These are phyloP conservation scores for Antheraea assamensis DNA, from an alignment of 2,888 invertebrate genomes.

Conservation along the genomic window DNA sequence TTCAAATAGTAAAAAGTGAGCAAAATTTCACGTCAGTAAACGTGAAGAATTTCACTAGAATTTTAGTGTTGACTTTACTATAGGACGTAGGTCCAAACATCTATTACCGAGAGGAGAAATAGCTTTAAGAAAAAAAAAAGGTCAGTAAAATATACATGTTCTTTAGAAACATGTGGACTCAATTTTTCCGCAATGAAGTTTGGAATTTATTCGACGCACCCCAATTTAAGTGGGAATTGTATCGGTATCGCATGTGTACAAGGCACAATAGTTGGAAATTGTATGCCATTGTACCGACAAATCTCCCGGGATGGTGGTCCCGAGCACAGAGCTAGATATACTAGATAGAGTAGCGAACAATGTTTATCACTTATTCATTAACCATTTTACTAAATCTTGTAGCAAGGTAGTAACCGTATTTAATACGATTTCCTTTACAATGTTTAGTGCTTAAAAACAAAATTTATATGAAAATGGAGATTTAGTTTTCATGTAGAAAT, in stretches of 20 bases:
- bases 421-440: too few relatives aligned
- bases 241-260: constrained; percentile 39
- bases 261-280: constrained; percentile 60
- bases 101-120: not conserved
- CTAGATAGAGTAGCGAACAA: constrained; percentile 26
- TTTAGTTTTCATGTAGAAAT: too few relatives aligned
- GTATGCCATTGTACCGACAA: constrained; percentile 52
- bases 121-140: not conserved
- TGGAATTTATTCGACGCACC: constrained; percentile 28
- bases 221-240: constrained; percentile 59
- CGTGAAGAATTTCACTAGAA: too few relatives aligned
- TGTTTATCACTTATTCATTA: not conserved
- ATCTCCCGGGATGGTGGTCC: constrained; percentile 42
- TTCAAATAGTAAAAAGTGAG: too few relatives aligned
- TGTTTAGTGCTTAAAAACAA: too few relatives aligned
- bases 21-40: too few relatives aligned
- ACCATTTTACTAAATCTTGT: too few relatives aligned
- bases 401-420: too few relatives aligned
- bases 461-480: too few relatives aligned
- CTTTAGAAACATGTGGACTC: constrained; percentile 21
- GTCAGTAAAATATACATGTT: constrained; percentile 26
- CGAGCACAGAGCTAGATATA: constrained; percentile 25
- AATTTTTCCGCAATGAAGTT: constrained; percentile 19
- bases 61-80: not conserved
- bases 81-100: not conserved